Evolutionary conservation across 2,113 vertebrate genomes (phyloP), one percentile per base, ranked within the genome.

Genomic region (Electrona antarctica): DNA sequence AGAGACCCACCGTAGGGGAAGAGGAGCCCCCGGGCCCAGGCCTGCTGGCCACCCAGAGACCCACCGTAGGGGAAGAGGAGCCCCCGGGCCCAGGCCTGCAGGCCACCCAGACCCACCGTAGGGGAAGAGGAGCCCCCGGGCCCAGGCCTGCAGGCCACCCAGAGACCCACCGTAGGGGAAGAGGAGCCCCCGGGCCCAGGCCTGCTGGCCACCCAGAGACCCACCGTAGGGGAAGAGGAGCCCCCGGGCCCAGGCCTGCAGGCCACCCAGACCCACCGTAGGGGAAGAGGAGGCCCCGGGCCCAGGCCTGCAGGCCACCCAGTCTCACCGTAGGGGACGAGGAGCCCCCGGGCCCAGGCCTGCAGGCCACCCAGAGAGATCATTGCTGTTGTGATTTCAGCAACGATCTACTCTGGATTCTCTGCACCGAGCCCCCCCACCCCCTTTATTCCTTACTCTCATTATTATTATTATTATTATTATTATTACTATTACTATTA

Each of bases 51-150:
- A n/a, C n/a, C n/a, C n/a, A 69, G 72, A 69, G 72, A 64, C 78
- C 73, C 64, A 49, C 45, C 21, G 62, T 41, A 2, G 33, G 33
- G 33, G 29, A 29, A 62, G 49, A 70, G 45, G 6, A 67, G 63
- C 41, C 28, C 54, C 73, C 12, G 57, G 28, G 41, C 46, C 15
- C 6, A 0, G 86, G 85, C 33, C 33, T 41, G 33, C 3, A 41
- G 33, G n/a, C n/a, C n/a, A n/a, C n/a, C n/a, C n/a, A 69, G 72
- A 64, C 78, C 73, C 64, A 49, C 45, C 21, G 62, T 41, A 2
- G 33, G 33, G 33, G 29, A 29, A 62, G 49, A 70, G 45, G 6
- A 67, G 63, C 41, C 28, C 54, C 73, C 12, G 57, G 28, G 41
- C 46, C 15, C 6, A 0, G 86, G 85, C 33, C 33, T 41, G 33